Base-by-base conservation (phyloP, 2,888 invertebrate genomes). In the Caenorhabditis uteleia region DNA sequence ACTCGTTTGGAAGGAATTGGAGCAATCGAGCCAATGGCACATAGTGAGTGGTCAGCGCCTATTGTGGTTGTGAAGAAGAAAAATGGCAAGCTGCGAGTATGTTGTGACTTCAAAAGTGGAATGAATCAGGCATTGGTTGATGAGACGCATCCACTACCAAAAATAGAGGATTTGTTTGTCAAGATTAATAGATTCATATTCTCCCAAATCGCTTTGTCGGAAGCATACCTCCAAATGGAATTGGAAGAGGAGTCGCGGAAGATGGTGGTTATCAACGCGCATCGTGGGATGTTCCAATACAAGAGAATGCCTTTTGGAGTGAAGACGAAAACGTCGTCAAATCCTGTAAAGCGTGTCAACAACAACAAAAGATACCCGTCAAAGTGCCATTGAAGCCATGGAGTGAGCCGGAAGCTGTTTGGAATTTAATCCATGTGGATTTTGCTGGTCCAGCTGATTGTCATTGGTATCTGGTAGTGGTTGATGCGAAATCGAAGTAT, bases 401-500 rank as follows among this genome's bases (percentile, higher is more conserved):
- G 74, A 29, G 45, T 12, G 10, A 26, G 12, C 39, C 74, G 0
- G 62, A 56, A 12, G 56, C 68, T 38, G 72, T 75, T 10, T 83
- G 82, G 82, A 73, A 83, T 42, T 68, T 85, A 18, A 64, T 85
- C 4, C 85, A 85, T 69, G 70, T 84, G 12, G 85, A 86, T 67
- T 84, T 83, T 75, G 83, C 84, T 12, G 84, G 84, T 6, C 83
- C 77, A 70, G 42, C 25, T 3, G n/a, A 48, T 12, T 53, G 60
- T 25, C 10, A 36, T 3, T 43, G 10, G 12, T 76, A 82, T 34
- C 53, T 85, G 2, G 70, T 86, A 4, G 68, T 85, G 2, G 79
- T 84, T 2, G 85, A 85, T 61, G 77, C 84, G 20, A 77, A 77
- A 56, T 84, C 84, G 0, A 86, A 86, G 60, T 86, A 85, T 85